phyloP scores from a whole-genome alignment of 2,888 invertebrate species.

The Noctua janthina region DNA sequence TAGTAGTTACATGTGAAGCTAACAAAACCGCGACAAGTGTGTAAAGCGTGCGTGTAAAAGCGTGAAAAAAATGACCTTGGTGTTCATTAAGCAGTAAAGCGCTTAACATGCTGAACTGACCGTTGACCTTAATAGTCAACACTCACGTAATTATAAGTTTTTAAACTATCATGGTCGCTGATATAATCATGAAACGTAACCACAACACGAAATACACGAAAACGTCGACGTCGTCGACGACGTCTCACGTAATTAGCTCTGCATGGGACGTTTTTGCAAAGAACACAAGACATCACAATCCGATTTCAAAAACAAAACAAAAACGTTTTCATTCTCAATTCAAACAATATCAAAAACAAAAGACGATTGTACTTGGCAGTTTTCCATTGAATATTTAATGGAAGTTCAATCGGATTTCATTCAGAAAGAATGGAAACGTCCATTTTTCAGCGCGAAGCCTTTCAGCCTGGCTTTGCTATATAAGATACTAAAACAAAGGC shows the following conservation, averaged over 20 bases:
- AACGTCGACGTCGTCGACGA: too few relatives aligned
- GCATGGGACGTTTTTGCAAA: background rate
- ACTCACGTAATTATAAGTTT: background rate
- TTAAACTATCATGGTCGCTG: too few relatives aligned
- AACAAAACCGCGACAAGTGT: background rate
- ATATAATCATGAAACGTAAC: too few relatives aligned
- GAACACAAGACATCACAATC: background rate
- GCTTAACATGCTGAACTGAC: background rate
- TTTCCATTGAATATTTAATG: slow-evolving; percentile 21
- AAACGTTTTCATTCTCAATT: background rate
- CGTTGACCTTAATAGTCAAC: background rate
- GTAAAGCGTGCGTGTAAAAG: background rate
- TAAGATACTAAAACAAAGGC: slow-evolving; percentile 30
- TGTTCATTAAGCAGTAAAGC: background rate
- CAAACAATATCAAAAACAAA: slow-evolving; percentile 7
- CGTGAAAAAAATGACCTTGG: background rate
- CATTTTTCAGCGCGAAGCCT: slow-evolving; percentile 43
- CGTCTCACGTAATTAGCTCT: background rate
- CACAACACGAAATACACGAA: too few relatives aligned
- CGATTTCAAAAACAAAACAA: background rate
- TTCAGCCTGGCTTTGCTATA: slow-evolving; percentile 32
- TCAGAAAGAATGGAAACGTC: slow-evolving; percentile 23
- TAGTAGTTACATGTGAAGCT: background rate
- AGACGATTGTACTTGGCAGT: background rate
- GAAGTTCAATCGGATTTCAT: slow-evolving; percentile 40